phyloP scores from a whole-genome alignment of 2,888 invertebrate genomes.

The Noctua janthina region DNA sequence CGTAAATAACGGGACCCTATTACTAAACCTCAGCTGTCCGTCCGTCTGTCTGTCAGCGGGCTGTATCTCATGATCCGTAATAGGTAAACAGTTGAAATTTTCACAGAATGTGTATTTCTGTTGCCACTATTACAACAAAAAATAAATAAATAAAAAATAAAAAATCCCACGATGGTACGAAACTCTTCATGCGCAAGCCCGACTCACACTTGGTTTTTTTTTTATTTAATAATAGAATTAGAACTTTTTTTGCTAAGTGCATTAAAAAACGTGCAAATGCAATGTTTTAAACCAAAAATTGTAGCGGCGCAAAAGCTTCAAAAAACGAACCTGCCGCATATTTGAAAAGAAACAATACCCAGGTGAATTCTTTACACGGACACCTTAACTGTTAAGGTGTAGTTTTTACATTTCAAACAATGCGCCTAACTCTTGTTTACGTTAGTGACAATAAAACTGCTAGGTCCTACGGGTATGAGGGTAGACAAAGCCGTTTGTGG shows the following conservation, averaged over 20 bases:
- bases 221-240: too few relatives aligned
- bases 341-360: slow-evolving; percentile 50
- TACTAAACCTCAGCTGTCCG: too few relatives aligned
- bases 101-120: too few relatives aligned
- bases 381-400: slow-evolving; percentile 56
- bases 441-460: slow-evolving; percentile 78
- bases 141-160: too few relatives aligned
- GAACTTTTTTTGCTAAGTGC: not conserved
- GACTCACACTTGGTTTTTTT: too few relatives aligned
- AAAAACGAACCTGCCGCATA: slow-evolving; percentile 14
- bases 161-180: too few relatives aligned
- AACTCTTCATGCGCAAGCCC: too few relatives aligned
- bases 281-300: not conserved
- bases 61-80: too few relatives aligned
- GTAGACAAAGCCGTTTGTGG: slow-evolving; percentile 84
- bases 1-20: too few relatives aligned
- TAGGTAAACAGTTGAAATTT: too few relatives aligned
- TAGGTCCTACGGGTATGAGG: slow-evolving; percentile 71
- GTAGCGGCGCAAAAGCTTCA: not conserved
- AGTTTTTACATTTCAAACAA: slow-evolving; percentile 70
- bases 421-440: slow-evolving; percentile 80
- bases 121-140: too few relatives aligned
- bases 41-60: too few relatives aligned
- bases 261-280: not conserved
- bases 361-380: slow-evolving; percentile 58